A percentile compares a stretch with the other conserved stretches of the same genome.
phyloP scores from a whole-genome alignment of 2,113 vertebrate genomes.

The Hirundichthys speculiger region DNA sequence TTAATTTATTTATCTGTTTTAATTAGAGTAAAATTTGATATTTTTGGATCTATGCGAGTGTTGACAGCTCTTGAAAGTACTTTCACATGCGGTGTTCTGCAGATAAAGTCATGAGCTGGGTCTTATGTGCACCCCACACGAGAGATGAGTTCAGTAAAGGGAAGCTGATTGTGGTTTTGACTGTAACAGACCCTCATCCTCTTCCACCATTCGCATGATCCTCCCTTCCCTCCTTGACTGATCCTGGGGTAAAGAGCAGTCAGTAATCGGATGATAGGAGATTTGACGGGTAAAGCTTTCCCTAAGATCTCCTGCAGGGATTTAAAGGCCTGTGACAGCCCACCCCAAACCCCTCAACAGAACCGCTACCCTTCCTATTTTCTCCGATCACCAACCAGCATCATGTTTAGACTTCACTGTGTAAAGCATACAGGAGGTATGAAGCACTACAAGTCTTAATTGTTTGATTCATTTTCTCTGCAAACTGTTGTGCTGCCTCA shows the following conservation, averaged over 20 bases:
- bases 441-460: background rate
- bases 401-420: background rate
- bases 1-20: too few species aligned
- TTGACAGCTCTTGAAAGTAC: too few species aligned
- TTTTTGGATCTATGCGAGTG: too few species aligned
- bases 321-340: conserved; percentile 48
- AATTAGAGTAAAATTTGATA: too few species aligned
- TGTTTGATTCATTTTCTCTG: background rate
- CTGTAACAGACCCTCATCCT: conserved; percentile 7
- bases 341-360: background rate
- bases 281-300: conserved; percentile 72
- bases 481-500: too few species aligned
- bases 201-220: background rate
- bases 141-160: background rate
- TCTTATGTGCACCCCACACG: background rate
- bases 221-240: conserved; percentile 29
- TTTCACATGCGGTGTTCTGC: too few species aligned
- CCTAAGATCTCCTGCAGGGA: conserved; percentile 61
- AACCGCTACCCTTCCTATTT: background rate
- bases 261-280: conserved; percentile 80
- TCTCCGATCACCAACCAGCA: background rate
- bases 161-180: conserved; percentile 6
- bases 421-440: background rate
- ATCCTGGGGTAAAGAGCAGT: conserved; percentile 69
- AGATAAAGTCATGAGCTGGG: background rate